phyloP scores from a whole-genome alignment of 2,888 invertebrate species.

The Idaea straminata region DNA sequence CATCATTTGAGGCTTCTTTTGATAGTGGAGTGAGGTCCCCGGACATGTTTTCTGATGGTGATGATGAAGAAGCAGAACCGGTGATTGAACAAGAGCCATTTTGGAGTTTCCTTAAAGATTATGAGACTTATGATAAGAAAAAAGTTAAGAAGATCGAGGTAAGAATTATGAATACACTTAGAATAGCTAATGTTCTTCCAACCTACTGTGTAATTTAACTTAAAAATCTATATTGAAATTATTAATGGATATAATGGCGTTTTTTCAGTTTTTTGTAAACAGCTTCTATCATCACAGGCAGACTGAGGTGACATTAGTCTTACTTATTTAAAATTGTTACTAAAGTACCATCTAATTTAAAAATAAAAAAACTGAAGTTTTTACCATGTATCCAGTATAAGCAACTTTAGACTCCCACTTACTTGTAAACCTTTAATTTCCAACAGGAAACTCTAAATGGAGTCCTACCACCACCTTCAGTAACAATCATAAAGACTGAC shows the following conservation, averaged over 20 bases:
- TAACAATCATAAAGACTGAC: conserved; percentile 84
- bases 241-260: too few relatives aligned
- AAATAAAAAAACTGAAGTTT: too few relatives aligned
- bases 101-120: conserved; percentile 64
- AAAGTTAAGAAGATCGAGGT: conserved; percentile 69
- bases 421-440: conserved; percentile 1
- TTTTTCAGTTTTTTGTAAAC: too few relatives aligned
- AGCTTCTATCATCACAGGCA: too few relatives aligned
- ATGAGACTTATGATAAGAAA: conserved; percentile 63
- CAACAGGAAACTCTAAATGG: conserved; percentile 82
- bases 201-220: too few relatives aligned
- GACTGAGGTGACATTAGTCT: too few relatives aligned
- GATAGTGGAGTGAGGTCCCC: conserved; percentile 80
- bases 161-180: conserved; percentile 17
- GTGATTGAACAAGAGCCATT: conserved; percentile 50
- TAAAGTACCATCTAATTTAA: too few relatives aligned
- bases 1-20: conserved; percentile 70
- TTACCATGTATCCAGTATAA: not conserved
- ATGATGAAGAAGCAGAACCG: conserved; percentile 44
- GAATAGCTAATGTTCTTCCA: not conserved
- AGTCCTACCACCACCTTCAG: conserved; percentile 87
- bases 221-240: too few relatives aligned
- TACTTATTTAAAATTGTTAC: too few relatives aligned
- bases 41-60: conserved; percentile 83
- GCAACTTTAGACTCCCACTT: too few relatives aligned